Base-by-base conservation (phyloP, 2,888 invertebrate species). In the Tromatobia lineatoria region DNA sequence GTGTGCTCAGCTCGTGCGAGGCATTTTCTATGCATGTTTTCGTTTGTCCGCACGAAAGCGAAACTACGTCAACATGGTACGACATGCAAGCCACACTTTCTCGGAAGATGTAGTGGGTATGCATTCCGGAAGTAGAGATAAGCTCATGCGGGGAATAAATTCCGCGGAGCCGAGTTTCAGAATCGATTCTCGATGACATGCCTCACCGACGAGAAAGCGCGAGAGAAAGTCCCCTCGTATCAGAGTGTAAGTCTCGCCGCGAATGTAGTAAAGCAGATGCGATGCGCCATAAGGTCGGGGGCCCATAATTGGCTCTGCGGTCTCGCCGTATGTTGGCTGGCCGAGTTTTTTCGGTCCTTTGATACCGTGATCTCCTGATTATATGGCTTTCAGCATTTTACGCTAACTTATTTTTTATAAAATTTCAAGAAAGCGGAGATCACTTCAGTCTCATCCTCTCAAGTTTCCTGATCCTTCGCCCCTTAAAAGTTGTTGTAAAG, bases 181-280 rank as follows among this genome's bases (percentile, higher is more conserved):
- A 50, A 79, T 75, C 38, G 64, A 78, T 81, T 45, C 47, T 20
- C 66, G 29, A 79, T 78, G 54, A 75, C 45, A 38, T 15, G 67
- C 59, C 79, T 18, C 74, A 52, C 11, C 42, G 61, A 82, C 86
- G 89, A 88, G 90, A 90, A 90, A 90, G 90, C 89, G 82, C 85
- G 70, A 50, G 87, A 87, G 88, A 88, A 88, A 87, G 89, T 87
- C 82, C 38, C 18, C 18, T 34, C 29, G 38, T n/a, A 34, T 61
- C 61, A 38, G n/a, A 18, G n/a, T 38, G 38, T 38, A 61, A 38
- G 29, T 13, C 59, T 59, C 20, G 2, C 18, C 18, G 13, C 11
- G 52, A 7, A 11, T 57, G 13, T 25, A 13, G 57, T 13, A 57
- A 57, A 57, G 57, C 25, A 57, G 57, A 57, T 4, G 25, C 25